Evolutionary conservation across 2,797 vertebrate species (phyloP), one percentile per base, ranked within the genome.

Genomic region (Lacerta viridis): DNA sequence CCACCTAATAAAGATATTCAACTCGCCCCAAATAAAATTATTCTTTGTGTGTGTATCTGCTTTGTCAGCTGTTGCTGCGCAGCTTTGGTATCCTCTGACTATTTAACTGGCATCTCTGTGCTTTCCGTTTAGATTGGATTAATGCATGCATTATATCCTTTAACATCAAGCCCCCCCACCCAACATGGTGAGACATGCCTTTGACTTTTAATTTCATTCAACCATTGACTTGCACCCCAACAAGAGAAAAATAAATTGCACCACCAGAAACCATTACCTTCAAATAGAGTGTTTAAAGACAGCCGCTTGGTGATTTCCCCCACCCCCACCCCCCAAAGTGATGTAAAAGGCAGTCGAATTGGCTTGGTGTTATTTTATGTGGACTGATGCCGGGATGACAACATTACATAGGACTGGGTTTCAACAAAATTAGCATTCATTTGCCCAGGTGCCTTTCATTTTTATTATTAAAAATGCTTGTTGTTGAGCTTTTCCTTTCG

Each of bases 361-460:
- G 8, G 68, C 85, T 50, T 84, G 0, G 59, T 88, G 17, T 4
- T 69, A 39, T 71, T 93, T 1, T 43, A n/a, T 41, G 4, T 84
- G 68, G 84, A 2, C 39, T 10, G 2, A n/a, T 13, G 78, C 68
- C 72, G 2, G 85, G 66, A 85, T 81, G 88, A 3, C 1, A 86
- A 8, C 55, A 83, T 39, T 59, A 39, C 72, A 77, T 17, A 91
- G 90, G 86, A 1, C n/a, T 89, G 15, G 7, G 55, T 91, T 93
- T 91, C 61, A 88, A 41, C 25, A 91, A 43, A 17, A 0, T 68
- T 61, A 77, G 1, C 81, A 7, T 83, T 86, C 29, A 85, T 94
- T 87, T 89, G 50, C 36, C 82, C 55, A 72, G 50, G n/a, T 41
- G 80, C 64, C 80, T 77, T 71, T 71, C 46, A 71, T 27, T 33